phyloP scores from a whole-genome alignment of 2,113 vertebrate species.

The Pleuronectes platessa region DNA sequence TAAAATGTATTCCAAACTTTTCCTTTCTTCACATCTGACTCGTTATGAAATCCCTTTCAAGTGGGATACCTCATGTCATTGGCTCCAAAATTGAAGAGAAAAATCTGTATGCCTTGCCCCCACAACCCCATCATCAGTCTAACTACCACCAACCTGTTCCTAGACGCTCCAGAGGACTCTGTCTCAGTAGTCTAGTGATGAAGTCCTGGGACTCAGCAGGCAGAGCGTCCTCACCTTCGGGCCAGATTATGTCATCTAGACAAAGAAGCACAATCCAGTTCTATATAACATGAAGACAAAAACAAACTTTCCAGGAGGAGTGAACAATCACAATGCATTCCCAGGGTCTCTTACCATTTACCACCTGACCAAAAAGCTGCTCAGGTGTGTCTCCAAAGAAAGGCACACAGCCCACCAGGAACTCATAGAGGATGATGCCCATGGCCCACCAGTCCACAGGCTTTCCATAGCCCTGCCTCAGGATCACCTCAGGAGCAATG shows the following conservation, averaged over 20 bases:
- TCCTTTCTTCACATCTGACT: neutral
- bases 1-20: neutral
- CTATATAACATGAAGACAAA: neutral
- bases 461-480: constrained; percentile 94
- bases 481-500: constrained; percentile 95
- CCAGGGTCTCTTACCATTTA: constrained; percentile 86
- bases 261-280: constrained; percentile 26
- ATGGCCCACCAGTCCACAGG: constrained; percentile 99
- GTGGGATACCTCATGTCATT: neutral
- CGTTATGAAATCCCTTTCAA: neutral
- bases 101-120: neutral
- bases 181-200: constrained; percentile 89
- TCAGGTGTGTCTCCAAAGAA: constrained; percentile 97
- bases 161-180: constrained; percentile 91
- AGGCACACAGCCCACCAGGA: constrained; percentile 94
- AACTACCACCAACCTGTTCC: constrained; percentile 87
- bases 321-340: neutral
- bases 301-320: neutral
- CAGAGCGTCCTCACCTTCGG: constrained; percentile 91
- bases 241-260: constrained; percentile 95
- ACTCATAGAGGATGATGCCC: constrained; percentile 94
- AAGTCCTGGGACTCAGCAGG: constrained; percentile 91
- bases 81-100: neutral
- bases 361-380: constrained; percentile 95
- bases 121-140: neutral